Evolutionary conservation across 37 sponge, comb jelly and placozoan genomes (phyloP).

Genomic region (Ianthella basta): DNA sequence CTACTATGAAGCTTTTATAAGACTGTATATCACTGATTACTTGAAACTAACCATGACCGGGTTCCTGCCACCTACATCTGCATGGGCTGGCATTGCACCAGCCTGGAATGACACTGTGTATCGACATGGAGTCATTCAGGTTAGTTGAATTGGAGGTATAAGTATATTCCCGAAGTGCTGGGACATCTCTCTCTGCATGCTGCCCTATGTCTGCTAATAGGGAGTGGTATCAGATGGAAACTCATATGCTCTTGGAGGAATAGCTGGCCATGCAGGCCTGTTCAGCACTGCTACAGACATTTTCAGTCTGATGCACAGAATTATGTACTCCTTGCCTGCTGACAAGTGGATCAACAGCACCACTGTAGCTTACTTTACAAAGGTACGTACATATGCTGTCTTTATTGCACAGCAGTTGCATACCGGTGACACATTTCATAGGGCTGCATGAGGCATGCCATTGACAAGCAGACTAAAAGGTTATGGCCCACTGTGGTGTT

Average conservation of each 20-base stretch:
- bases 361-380: conserved; percentile 19
- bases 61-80: conserved; percentile 8
- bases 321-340: conserved; percentile 15
- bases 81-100: conserved; percentile 14
- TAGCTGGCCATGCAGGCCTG: conserved; percentile 41
- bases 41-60: background rate
- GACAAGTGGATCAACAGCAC: conserved; percentile 29
- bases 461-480: too few relatives aligned
- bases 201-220: background rate
- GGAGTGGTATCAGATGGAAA: conserved; percentile 39
- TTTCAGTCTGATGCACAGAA: background rate
- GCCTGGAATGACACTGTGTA: conserved; percentile 41
- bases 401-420: background rate
- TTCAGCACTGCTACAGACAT: conserved; percentile 18
- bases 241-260: conserved; percentile 32
- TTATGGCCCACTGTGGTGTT: too few relatives aligned
- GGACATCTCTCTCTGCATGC: background rate
- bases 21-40: background rate
- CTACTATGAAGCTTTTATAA: conserved; percentile 40
- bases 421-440: background rate
- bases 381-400: background rate
- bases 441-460: too few relatives aligned
- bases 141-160: conserved; percentile 7
- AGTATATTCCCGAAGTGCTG: background rate
- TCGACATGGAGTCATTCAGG: conserved; percentile 23